phyloP scores from a whole-genome alignment of 2,888 invertebrate species.

The Alcis repandata region DNA sequence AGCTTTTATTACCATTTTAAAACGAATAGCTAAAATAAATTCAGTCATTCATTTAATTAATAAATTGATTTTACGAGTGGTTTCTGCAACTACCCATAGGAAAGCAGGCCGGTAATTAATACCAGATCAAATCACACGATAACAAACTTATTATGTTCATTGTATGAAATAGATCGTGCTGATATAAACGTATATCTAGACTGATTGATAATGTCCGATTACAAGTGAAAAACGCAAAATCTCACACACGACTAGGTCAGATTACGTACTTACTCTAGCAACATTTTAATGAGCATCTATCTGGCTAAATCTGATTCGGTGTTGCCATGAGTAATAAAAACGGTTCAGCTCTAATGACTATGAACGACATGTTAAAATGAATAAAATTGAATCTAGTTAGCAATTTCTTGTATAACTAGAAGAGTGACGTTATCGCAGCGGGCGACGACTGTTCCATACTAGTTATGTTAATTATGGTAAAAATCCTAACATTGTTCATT shows the following conservation, averaged over 20 bases:
- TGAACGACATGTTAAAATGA: slow-evolving; percentile 46
- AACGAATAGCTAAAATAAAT: too few relatives aligned
- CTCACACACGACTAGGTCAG: slow-evolving; percentile 18
- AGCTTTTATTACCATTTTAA: too few relatives aligned
- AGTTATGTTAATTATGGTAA: slow-evolving; percentile 49
- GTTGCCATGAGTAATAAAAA: slow-evolving; percentile 37
- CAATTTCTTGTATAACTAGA: slow-evolving; percentile 41
- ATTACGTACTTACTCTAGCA: slow-evolving; percentile 4
- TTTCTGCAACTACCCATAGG: slow-evolving; percentile 61
- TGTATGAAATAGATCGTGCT: slow-evolving; percentile 56
- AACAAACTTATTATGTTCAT: slow-evolving; percentile 49
- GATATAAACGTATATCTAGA: slow-evolving; percentile 52
- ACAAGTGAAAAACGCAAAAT: slow-evolving; percentile 22
- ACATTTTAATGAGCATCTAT: slow-evolving; percentile 4
- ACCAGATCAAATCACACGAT: slow-evolving; percentile 65
- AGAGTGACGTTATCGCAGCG: slow-evolving; percentile 14
- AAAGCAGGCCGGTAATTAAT: slow-evolving; percentile 60
- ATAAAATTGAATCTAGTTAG: slow-evolving; percentile 35
- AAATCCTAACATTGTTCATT: slow-evolving; percentile 20
- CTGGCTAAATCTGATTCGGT: slow-evolving; percentile 8
- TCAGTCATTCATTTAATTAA: too few relatives aligned
- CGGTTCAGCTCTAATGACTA: slow-evolving; percentile 50
- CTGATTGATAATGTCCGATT: slow-evolving; percentile 35
- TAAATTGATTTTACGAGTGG: too few relatives aligned
- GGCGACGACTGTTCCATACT: slow-evolving; percentile 41